Percentiles rank a stretch among this genome's conserved stretches.
Conservation (phyloP, 2,113 vertebrate species). For the Mungos mungo region DNA sequence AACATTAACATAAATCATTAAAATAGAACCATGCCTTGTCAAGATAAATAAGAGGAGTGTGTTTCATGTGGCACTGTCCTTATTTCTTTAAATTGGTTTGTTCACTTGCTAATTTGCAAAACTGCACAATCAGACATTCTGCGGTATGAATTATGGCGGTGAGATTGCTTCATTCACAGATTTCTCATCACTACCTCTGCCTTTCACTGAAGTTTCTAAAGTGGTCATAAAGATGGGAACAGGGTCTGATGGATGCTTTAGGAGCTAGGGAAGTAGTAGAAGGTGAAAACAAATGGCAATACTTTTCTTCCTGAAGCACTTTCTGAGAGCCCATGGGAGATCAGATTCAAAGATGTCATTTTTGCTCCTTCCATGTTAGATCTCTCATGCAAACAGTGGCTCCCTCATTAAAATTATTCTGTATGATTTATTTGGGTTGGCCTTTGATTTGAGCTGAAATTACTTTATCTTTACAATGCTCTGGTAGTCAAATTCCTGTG, state of each 20-base stretch:
- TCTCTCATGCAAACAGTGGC: neutral
- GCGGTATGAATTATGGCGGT: constrained; percentile 37
- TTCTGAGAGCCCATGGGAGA: neutral
- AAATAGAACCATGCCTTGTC: constrained; percentile 71
- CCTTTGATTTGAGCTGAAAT: neutral
- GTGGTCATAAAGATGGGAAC: neutral
- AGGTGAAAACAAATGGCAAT: neutral
- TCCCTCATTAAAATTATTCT: neutral
- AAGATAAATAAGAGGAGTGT: constrained; percentile 66
- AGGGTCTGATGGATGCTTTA: neutral
- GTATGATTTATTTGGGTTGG: neutral
- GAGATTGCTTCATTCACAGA: constrained; percentile 64
- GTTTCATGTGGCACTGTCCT: constrained; percentile 71
- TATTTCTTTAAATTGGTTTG: constrained; percentile 67
- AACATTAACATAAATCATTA: constrained; percentile 76
- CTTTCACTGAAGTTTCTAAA: constrained; percentile 27
- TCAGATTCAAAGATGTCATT: neutral
- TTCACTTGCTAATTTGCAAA: constrained; percentile 73
- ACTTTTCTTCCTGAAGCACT: neutral
- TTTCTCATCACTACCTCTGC: constrained; percentile 41
- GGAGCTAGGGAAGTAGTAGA: neutral
- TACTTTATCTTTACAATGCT: neutral
- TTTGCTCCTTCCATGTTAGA: neutral
- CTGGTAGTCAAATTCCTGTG: neutral
- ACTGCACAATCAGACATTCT: constrained; percentile 51